These are phyloP conservation scores for Eulemur macaco DNA, from an alignment of 2,113 vertebrate species.

Conservation along the genomic window DNA sequence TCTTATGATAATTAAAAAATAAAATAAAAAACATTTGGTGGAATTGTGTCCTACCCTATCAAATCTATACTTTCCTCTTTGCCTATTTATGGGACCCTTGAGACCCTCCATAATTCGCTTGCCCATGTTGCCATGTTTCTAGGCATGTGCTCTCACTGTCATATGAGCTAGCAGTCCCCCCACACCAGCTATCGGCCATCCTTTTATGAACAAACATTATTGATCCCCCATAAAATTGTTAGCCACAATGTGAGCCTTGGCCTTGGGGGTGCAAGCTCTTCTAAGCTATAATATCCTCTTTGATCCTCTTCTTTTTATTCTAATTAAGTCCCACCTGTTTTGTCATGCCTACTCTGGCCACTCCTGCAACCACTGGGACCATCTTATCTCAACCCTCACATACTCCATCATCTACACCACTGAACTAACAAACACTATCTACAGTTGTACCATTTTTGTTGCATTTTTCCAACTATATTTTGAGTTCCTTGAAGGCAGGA, in stretches of 20 bases:
- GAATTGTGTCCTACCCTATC: neutral
- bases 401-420: neutral
- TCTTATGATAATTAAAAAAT: neutral
- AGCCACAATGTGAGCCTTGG: too few species aligned
- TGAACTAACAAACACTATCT: neutral
- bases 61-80: neutral
- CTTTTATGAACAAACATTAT: neutral
- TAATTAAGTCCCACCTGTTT: neutral
- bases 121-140: neutral
- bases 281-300: neutral
- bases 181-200: too few species aligned
- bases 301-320: neutral
- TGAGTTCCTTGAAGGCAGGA: neutral
- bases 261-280: neutral
- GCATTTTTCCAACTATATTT: neutral
- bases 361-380: neutral
- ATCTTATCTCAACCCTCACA: too few species aligned
- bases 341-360: neutral
- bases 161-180: accelerated
- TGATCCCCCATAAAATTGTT: neutral
- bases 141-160: neutral
- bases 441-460: neutral
- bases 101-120: neutral
- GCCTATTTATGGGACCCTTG: neutral
- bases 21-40: neutral